Conservation (phyloP, 1,140 invertebrate genomes). For the Probaryconus sp. region DNA sequence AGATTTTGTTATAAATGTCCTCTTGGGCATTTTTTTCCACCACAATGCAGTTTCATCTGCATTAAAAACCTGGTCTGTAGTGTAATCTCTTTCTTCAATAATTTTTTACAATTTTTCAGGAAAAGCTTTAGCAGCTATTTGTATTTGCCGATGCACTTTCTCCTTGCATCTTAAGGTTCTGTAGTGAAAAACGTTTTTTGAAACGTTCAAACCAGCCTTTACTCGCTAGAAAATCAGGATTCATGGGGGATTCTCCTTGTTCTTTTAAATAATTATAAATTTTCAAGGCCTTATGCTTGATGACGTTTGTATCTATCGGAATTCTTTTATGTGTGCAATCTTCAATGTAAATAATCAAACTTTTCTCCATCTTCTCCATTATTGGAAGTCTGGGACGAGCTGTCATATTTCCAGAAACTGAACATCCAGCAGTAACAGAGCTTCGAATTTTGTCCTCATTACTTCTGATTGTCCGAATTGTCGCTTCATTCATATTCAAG, state of each 20-base stretch:
- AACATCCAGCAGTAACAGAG: constrained; percentile 6
- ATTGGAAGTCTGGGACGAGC: constrained; percentile 13
- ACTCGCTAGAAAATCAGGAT: constrained; percentile 56
- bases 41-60: constrained; percentile 67
- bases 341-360: not conserved
- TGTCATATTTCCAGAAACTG: constrained; percentile 2
- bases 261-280: no score
- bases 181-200: constrained; percentile 63
- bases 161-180: constrained; percentile 68
- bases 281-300: no score
- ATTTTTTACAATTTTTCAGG: constrained; percentile 67
- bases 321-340: no score
- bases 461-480: constrained; percentile 45
- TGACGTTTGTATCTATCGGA: no score
- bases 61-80: constrained; percentile 66
- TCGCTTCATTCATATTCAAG: constrained; percentile 50
- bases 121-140: constrained; percentile 64
- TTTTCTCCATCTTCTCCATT: constrained; percentile 9
- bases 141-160: constrained; percentile 69
- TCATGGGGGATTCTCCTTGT: no score
- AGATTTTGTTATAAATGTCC: constrained; percentile 70
- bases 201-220: constrained; percentile 72
- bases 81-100: constrained; percentile 70
- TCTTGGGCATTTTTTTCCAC: constrained; percentile 77
- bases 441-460: constrained; percentile 45